Conservation (phyloP, 2,888 invertebrate species). For the Tenthredo notha region DNA sequence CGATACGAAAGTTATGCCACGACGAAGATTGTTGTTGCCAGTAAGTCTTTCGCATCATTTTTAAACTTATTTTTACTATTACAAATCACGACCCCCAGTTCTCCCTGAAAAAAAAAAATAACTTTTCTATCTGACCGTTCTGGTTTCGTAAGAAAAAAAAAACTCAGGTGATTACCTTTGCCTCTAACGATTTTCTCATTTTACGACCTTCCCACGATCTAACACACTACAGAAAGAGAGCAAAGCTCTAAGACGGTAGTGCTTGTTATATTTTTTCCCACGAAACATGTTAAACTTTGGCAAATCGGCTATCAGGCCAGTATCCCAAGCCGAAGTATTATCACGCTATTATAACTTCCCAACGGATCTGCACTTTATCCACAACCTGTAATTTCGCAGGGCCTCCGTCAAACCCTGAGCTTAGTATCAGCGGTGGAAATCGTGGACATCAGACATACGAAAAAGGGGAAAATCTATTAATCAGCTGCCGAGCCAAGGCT, state of each 20-base stretch:
- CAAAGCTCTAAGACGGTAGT: not conserved
- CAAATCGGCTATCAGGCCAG: not conserved
- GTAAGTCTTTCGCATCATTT: constrained; percentile 80
- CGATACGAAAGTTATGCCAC: constrained; percentile 81
- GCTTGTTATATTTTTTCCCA: not conserved
- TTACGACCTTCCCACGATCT: too few species aligned
- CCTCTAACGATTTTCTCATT: too few species aligned
- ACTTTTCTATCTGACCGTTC: not conserved
- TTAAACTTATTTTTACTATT: not conserved
- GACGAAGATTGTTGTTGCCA: constrained; percentile 85
- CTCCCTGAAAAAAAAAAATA: not conserved
- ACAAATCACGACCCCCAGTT: not conserved
- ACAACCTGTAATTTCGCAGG: constrained; percentile 72
- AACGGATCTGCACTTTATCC: not conserved
- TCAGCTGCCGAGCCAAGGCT: constrained; percentile 84
- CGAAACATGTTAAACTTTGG: not conserved
- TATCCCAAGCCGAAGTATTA: not conserved
- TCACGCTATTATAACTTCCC: not conserved
- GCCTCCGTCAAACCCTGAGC: constrained; percentile 78
- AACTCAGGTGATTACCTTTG: not conserved
- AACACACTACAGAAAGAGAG: not conserved
- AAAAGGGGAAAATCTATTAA: constrained; percentile 83
- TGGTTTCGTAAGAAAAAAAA: not conserved
- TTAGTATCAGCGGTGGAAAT: constrained; percentile 77
- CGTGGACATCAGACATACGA: constrained; percentile 79